Evolutionary conservation across 2,888 invertebrate genomes (phyloP).

Genomic region (Orthosia gracilis): DNA sequence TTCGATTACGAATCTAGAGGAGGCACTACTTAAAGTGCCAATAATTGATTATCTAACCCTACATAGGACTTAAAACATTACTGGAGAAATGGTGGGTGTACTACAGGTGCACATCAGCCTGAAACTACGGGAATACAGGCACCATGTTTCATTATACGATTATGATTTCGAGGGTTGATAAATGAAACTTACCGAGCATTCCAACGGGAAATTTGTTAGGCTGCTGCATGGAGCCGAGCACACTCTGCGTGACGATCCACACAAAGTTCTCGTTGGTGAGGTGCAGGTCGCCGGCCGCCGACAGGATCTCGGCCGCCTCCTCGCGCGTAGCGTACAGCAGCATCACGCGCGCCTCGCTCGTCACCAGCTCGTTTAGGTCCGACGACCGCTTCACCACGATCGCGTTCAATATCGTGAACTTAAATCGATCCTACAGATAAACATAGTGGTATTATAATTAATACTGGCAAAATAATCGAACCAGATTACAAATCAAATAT

Average conservation of each 20-base stretch:
- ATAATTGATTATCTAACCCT: too few species aligned
- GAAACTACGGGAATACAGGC: too few species aligned
- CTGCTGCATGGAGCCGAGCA: constrained; percentile 95
- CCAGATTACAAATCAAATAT: not conserved
- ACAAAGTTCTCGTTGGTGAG: constrained; percentile 98
- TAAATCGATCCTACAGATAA: constrained; percentile 86
- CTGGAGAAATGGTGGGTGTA: too few species aligned
- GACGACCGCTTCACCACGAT: constrained; percentile 94
- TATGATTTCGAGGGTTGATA: not conserved
- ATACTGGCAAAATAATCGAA: not conserved
- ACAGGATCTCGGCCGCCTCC: constrained; percentile 96
- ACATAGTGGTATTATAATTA: not conserved
- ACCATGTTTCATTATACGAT: too few species aligned
- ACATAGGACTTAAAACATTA: too few species aligned
- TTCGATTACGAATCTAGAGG: too few species aligned
- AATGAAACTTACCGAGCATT: constrained; percentile 94
- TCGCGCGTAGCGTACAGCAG: constrained; percentile 97
- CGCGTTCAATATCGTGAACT: constrained; percentile 96
- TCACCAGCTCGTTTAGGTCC: constrained; percentile 95
- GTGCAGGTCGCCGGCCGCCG: constrained; percentile 94
- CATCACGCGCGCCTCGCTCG: constrained; percentile 98
- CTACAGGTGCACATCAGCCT: too few species aligned
- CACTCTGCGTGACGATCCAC: constrained; percentile 99
- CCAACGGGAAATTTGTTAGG: constrained; percentile 96
- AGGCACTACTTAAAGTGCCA: too few species aligned